Base-by-base conservation (phyloP, 2,888 invertebrate genomes). In the Pardosa pseudoannulata region DNA sequence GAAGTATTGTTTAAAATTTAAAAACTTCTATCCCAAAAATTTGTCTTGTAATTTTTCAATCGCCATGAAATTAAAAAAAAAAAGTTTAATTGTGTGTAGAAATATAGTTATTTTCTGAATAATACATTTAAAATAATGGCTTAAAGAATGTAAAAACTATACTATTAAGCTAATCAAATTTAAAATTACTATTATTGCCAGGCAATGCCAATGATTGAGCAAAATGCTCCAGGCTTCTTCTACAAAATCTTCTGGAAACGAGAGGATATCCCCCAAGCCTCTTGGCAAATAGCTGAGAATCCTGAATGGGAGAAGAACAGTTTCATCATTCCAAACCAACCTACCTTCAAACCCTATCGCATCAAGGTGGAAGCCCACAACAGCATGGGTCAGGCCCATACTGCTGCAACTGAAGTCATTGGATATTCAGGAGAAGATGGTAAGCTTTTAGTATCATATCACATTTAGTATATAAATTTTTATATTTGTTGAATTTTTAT, bases 391-490 rank as follows among this genome's bases (percentile, higher is more conserved):
- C 81, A 79, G 41, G 88, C 88, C n/a, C 72, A 72, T 19, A 76
- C 95, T 0, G 93, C 95, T 0, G 95, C 97, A 0, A 93, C 94
- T 36, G 95, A 96, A 91, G 94, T 97, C 0, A 93, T 94, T 74
- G 99, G 98, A 11, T 97, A 94, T 92, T 98, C 98, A 0, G 99
- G 99, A 64, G 98, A 99, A 92, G 97, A 96, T 92, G 94, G 94
- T 91, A 91, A n/a, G n/a, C n/a, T n/a, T n/a, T n/a, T n/a, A n/a
- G n/a, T n/a, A n/a, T n/a, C n/a, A n/a, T n/a, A n/a, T n/a, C n/a
- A n/a, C n/a, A n/a, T n/a, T n/a, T n/a, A n/a, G n/a, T n/a, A n/a
- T n/a, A n/a, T n/a, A n/a, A n/a, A n/a, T n/a, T n/a, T n/a, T n/a
- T n/a, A n/a, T n/a, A n/a, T n/a, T n/a, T n/a, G n/a, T n/a, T n/a